Base-by-base conservation (phyloP, 2,888 invertebrate genomes). In the Pterostichus niger region DNA sequence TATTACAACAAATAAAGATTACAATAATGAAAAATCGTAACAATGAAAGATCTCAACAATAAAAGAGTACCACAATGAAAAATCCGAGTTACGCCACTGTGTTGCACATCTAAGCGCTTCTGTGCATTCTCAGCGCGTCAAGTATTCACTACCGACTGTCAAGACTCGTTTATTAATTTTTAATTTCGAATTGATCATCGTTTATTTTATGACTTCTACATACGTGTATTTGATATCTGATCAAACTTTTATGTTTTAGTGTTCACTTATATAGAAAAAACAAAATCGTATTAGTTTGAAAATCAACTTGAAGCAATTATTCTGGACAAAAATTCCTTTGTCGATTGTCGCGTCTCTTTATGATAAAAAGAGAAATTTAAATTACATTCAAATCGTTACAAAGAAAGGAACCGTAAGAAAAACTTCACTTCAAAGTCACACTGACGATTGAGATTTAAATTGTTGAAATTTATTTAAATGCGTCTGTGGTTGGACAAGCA, bases 381-480 rank as follows among this genome's bases (percentile, higher is more conserved):
- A 59, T 59, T 40, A 7, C 40, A 40, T 40, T 59, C 59, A 59
- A 59, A 40, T 40, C 7, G 9, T 1, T 40, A 40, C 40, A 40
- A 64, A 64, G 35, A 24, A 24, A 24, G 24, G n/a, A n/a, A 33
- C 24, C 31, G 33, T 71, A 11, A n/a, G 68, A 44, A 71, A 68
- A 15, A 17, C 24, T 59, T 11, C 24, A 24, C 31, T 17, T 40
- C 17, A 71, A 71, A 44, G 40, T 71, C 68, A 15, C 17, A 44
- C 35, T 40, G 44, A 71, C 44, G 68, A 71, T 71, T 71, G 68
- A 71, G 17, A 71, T 71, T 71, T 17, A 71, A 71, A 71, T 71
- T 71, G 68, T 44, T 71, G 44, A 71, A 71, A 71, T 71, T 71
- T 71, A 71, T 71, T 71, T 71, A 17, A 71, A 71, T 71, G 44